These are phyloP conservation scores for Cephus runcator DNA, from an alignment of 2,888 invertebrate genomes.

Conservation along the genomic window DNA sequence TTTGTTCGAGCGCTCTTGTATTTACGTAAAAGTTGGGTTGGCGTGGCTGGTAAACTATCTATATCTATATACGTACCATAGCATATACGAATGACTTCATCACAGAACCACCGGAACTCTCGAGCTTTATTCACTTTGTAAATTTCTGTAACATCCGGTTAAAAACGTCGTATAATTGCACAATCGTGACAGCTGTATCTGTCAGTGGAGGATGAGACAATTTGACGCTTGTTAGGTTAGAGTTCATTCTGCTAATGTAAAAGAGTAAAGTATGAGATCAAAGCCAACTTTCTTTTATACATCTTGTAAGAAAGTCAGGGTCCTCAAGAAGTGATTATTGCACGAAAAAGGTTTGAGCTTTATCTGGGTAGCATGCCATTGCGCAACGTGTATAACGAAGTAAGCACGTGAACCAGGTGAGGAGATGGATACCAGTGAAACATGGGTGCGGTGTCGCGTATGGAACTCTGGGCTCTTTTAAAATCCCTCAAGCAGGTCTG, in stretches of 20 bases:
- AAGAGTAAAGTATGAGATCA: not conserved
- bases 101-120: not conserved
- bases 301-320: not conserved
- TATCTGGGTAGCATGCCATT: not conserved
- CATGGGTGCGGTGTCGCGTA: not conserved
- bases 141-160: not conserved
- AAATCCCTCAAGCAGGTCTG: not conserved
- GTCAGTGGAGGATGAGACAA: not conserved
- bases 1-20: not conserved
- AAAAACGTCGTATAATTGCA: not conserved
- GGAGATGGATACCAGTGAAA: not conserved
- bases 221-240: not conserved
- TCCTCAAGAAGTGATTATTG: constrained; percentile 26
- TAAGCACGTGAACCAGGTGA: not conserved
- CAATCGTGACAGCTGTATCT: not conserved
- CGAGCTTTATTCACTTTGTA: not conserved
- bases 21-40: not conserved
- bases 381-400: not conserved
- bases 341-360: constrained; percentile 11
- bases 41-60: not conserved
- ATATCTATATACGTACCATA: not conserved
- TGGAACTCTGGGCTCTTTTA: not conserved
- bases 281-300: not conserved
- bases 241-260: not conserved
- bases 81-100: not conserved